Base-by-base conservation (phyloP, 2,797 vertebrate genomes). In the Gobionotothen gibberifrons region DNA sequence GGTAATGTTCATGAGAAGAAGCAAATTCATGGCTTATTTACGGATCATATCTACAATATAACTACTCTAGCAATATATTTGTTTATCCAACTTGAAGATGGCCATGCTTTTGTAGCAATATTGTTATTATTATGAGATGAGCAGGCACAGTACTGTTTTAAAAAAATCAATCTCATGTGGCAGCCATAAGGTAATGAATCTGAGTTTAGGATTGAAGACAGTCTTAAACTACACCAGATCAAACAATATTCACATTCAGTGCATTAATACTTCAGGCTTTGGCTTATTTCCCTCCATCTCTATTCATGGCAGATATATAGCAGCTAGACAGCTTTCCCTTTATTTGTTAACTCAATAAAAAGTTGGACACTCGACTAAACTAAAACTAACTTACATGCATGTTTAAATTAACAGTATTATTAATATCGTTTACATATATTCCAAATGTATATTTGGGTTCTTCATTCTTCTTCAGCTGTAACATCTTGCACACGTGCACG, bases 281-380 rank as follows among this genome's bases (percentile, higher is more conserved):
- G 69, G 36, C 26, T 62, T 21, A 3, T 36, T 72, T 52, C 9
- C n/a, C 53, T 29, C 7, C 19, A 40, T 53, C 53, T 5, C 17
- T 43, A n/a, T 17, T 66, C 22, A 44, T n/a, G 5, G 44, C 9
- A 62, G 60, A 47, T 3, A 59, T 8, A 14, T 7, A 43, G 43
- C 21, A 46, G 44, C 14, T 32, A 39, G 16, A 40, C 54, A 66
- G 71, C 9, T 47, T 69, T 51, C n/a, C 46, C 13, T 61, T 7
- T 43, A 12, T 51, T 13, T 26, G 32, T 48, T 49, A 40, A 39
- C n/a, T 56, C 32, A 44, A 21, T n/a, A 14, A 32, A 22, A 26
- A 39, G 56, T 15, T 9, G 22, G 13, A 36, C 2, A 21, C 2
- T 75, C 2, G 32, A 36, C 6, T 9, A 36, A 9, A 29, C 46